Evolutionary conservation across 1,140 invertebrate genomes (phyloP), one percentile per base, ranked within the genome.

Genomic region (Hypothenemus hampei): DNA sequence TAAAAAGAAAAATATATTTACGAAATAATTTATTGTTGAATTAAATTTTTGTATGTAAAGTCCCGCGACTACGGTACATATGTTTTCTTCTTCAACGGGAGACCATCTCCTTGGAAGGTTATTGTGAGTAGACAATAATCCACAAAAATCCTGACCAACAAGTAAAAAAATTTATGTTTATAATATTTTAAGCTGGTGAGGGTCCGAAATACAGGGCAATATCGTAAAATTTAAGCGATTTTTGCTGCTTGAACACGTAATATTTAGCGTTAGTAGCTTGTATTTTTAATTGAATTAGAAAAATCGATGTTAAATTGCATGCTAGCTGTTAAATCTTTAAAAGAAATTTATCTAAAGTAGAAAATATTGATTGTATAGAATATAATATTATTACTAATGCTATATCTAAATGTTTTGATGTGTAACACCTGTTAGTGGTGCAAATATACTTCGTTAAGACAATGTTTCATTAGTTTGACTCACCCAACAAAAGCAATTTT

Each of bases 91-190:
- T 60, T 59, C 59, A 59, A 39, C 21, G 37, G 58, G 63, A 63
- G 64, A 51, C 37, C 22, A 41, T 49, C 70, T 66, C 66, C 65
- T 59, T 60, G 57, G 65, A 68, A 67, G 68, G 70, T 72, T 71
- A 72, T 72, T 73, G 72, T 72, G 71, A 73, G 63, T 63, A 68
- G 72, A 73, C 72, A 73, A 73, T 73, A 73, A 72, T 71, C 70
- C 20, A 65, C 64, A 66, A 66, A 64, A 55, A 62, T 50, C 36
- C 37, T 57, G 58, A 59, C 56, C 54, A 59, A 54, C 35, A n/a
- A n/a, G n/a, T n/a, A n/a, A n/a, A 53, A 44, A 48, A 48, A 63
- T 58, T 65, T 65, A 65, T 59, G 58, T 62, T 64, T 55, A 57
- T 43, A 45, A 54, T 20, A 37, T 48, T 48, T 45, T 62, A 68